Conservation (phyloP, 1,140 invertebrate genomes). For the Doryteuthis pealeii region DNA sequence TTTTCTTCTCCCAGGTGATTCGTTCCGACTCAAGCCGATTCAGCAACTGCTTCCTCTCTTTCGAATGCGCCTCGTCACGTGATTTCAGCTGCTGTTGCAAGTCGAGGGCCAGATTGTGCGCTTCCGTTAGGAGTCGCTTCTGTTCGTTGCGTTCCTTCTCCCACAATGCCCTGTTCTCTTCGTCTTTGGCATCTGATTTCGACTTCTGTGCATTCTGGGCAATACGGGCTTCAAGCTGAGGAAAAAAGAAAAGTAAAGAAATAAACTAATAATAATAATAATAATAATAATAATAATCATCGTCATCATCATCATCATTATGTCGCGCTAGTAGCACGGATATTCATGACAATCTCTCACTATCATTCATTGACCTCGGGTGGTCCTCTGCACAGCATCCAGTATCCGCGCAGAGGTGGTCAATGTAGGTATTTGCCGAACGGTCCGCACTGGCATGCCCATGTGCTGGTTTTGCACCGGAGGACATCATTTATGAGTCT, state of each 20-base stretch:
- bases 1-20: slow-evolving; percentile 25
- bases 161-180: slow-evolving; percentile 87
- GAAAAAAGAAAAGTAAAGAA: slow-evolving; percentile 9
- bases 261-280: too few species aligned
- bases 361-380: too few species aligned
- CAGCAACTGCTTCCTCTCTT: slow-evolving; percentile 38
- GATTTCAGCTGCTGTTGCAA: slow-evolving; percentile 60
- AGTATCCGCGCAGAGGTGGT: too few species aligned
- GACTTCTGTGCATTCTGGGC: slow-evolving; percentile 39
- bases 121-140: slow-evolving; percentile 84
- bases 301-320: too few species aligned
- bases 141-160: slow-evolving; percentile 93
- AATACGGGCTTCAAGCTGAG: slow-evolving; percentile 63
- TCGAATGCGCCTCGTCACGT: slow-evolving; percentile 39
- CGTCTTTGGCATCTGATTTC: not conserved
- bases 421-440: too few species aligned
- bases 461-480: too few species aligned
- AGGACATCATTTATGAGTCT: too few species aligned
- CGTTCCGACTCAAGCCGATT: slow-evolving; percentile 38
- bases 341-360: too few species aligned
- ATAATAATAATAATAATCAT: too few species aligned
- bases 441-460: too few species aligned
- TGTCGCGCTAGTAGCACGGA: too few species aligned
- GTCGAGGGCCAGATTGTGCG: slow-evolving; percentile 86
- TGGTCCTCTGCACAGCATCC: too few species aligned